Evolutionary conservation across 2,888 invertebrate species (phyloP).

Genomic region (Torymus tubicola): DNA sequence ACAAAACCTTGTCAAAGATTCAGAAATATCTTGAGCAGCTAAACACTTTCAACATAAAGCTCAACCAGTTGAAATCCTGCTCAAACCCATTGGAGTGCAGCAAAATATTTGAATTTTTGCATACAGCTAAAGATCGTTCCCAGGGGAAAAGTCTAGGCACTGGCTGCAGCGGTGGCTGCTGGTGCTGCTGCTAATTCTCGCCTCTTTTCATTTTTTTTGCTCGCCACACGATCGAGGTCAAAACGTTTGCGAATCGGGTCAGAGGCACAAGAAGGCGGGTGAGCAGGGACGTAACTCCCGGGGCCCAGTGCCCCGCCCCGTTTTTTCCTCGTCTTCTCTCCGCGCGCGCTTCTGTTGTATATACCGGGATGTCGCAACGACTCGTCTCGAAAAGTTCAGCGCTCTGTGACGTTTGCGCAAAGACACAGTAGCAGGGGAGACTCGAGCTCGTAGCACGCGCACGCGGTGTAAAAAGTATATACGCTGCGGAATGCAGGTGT

Average conservation of each 20-base stretch:
- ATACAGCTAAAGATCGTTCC: too few species aligned
- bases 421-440: background rate
- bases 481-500: conserved; percentile 69
- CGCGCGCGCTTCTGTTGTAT: too few species aligned
- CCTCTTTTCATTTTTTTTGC: conserved; percentile 40
- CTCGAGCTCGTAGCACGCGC: too few species aligned
- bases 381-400: background rate
- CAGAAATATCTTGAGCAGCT: background rate
- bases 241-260: conserved; percentile 54
- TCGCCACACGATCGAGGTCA: conserved; percentile 45
- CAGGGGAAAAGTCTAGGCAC: too few species aligned
- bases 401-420: background rate
- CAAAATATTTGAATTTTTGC: too few species aligned
- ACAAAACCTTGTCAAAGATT: too few species aligned
- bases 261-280: conserved; percentile 43
- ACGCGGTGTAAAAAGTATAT: conserved; percentile 49
- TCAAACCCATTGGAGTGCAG: too few species aligned
- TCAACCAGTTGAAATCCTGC: too few species aligned
- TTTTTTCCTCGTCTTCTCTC: conserved; percentile 20
- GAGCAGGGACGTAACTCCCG: conserved; percentile 39
- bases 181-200: conserved; percentile 1
- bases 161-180: too few species aligned
- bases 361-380: background rate
- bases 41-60: background rate
- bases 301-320: conserved; percentile 33